phyloP scores from a whole-genome alignment of 2,888 invertebrate species.

The Anodontia alba region DNA sequence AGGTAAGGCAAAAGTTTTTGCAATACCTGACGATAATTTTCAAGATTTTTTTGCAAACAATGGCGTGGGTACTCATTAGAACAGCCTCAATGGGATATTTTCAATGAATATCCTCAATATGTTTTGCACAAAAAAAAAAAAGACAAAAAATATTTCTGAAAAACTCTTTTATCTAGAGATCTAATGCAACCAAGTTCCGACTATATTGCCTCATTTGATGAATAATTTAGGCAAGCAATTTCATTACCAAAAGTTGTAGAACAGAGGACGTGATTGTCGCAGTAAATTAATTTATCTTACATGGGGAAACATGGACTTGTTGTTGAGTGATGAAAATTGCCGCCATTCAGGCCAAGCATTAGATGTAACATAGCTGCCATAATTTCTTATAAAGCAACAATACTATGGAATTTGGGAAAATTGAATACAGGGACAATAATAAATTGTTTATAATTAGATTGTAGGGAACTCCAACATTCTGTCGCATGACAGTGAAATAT shows the following conservation, averaged over 20 bases:
- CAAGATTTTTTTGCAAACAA: no score
- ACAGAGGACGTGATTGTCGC: background rate
- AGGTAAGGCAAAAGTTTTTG: no score
- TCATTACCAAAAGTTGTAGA: slow-evolving; percentile 1
- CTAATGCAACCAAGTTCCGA: no score
- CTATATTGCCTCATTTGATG: slow-evolving; percentile 12
- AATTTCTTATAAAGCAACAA: slow-evolving; percentile 7
- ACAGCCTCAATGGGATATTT: no score
- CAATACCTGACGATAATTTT: no score
- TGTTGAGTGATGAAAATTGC: background rate
- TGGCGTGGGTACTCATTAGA: no score
- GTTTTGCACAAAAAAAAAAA: no score
- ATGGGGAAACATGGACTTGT: background rate
- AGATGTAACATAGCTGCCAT: background rate
- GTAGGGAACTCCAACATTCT: background rate
- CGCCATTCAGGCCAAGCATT: background rate
- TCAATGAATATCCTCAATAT: no score
- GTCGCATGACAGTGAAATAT: background rate
- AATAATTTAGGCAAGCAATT: slow-evolving; percentile 12
- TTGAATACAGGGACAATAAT: background rate
- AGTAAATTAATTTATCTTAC: slow-evolving; percentile 5
- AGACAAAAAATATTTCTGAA: no score
- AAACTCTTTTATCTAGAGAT: no score
- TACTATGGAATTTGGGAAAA: background rate
- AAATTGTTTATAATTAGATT: slow-evolving; percentile 12